phyloP scores from a whole-genome alignment of 2,113 vertebrate genomes.

The Tenebrosternarchus preto region DNA sequence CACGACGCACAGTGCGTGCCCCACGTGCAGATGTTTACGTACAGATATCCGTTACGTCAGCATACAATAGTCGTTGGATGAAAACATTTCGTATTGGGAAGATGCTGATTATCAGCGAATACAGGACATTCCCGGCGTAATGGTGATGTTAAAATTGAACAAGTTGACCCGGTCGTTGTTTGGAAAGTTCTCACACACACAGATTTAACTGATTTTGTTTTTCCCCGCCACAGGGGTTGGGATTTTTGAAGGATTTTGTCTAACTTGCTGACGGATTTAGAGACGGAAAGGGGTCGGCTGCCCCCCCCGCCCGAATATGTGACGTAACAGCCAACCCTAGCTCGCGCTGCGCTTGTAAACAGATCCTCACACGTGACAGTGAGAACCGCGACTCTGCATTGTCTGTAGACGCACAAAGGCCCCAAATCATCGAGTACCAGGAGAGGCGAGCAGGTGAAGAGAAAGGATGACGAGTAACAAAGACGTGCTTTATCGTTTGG shows the following conservation, averaged over 20 bases:
- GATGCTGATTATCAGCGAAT: slow-evolving; percentile 10
- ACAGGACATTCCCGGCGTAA: background rate
- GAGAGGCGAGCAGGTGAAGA: slow-evolving; percentile 35
- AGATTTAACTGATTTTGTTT: background rate
- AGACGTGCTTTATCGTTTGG: background rate
- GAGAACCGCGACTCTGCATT: slow-evolving; percentile 60
- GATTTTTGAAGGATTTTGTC: background rate
- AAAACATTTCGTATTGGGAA: slow-evolving; percentile 28
- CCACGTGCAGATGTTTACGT: slow-evolving; percentile 80
- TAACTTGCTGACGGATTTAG: slow-evolving; percentile 1
- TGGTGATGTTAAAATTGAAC: background rate
- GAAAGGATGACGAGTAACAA: slow-evolving; percentile 35
- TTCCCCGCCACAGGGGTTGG: background rate
- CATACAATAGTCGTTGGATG: slow-evolving; percentile 20
- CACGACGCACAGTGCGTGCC: slow-evolving; percentile 64
- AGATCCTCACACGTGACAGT: slow-evolving; percentile 81
- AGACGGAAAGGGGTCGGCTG: background rate
- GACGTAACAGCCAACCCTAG: slow-evolving; percentile 46
- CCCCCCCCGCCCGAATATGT: too few relatives aligned
- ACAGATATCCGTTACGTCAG: slow-evolving; percentile 34
- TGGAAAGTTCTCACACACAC: background rate
- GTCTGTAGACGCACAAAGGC: slow-evolving; percentile 68
- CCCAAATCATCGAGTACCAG: background rate
- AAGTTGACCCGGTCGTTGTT: background rate
- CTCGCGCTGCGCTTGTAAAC: slow-evolving; percentile 83